Base-by-base conservation (phyloP, 2,797 vertebrate genomes). In the Rhinichthys osculus region DNA sequence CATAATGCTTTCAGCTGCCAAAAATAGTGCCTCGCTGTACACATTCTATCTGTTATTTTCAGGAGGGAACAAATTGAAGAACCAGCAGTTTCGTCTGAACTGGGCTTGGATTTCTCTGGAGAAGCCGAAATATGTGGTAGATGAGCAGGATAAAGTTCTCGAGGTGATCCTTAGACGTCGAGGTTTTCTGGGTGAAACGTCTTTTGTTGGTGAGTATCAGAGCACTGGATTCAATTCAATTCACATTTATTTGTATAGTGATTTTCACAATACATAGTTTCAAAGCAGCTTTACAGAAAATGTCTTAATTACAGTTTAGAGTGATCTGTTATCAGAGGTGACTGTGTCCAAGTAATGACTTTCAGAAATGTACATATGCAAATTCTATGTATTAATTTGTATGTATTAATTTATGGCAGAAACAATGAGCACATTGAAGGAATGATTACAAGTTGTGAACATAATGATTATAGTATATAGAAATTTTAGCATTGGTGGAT, bases 21-120 rank as follows among this genome's bases (percentile, higher is more conserved):
- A 80, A 42, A 59, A 57, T 33, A 38, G 14, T 71, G 30, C 7
- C 50, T 3, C 27, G 5, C 8, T 81, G 17, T 69, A 9, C 76
- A 8, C 64, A n/a, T 33, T 80, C 73, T 38, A 23, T 38, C 23
- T 57, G 23, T 64, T 86, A 85, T 57, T 90, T 94, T 42, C 92
- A 99, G 98, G 97, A 87, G 97, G 97, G 64, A 98, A 99, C 93
- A 96, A 94, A 85, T 92, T 98, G 78, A 96, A 95, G 87, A 96
- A 94, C 66, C 97, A 98, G 89, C 93, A 95, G 88, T 98, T 98
- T 91, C 96, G 83, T 64, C 91, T 99, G 86, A 97, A 96, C 83
- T 99, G 98, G 98, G 95, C 97, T 62, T 98, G 97, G 97, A 98
- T 99, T 88, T 98, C 97, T 57, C 91, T 99, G 90, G 97, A 98